Percentiles rank a stretch among this genome's conserved stretches.
Evolutionary conservation across 2,113 vertebrate species (phyloP).

Genomic region (Atherinomorus stipes): DNA sequence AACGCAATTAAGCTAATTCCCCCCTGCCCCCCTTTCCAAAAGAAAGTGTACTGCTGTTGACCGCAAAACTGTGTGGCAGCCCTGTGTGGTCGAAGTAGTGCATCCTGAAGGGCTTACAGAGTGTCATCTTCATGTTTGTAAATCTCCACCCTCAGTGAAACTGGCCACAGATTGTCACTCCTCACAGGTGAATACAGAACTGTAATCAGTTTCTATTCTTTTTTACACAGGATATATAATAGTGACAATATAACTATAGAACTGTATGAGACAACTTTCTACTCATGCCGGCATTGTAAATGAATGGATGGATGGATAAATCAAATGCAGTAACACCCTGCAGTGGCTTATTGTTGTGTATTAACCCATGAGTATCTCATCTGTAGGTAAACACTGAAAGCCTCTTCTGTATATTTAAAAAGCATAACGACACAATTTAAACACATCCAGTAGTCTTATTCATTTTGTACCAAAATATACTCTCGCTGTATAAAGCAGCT

Average conservation of each 20-base stretch:
- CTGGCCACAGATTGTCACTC: slow-evolving; percentile 68
- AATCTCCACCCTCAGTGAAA: slow-evolving; percentile 67
- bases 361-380: slow-evolving; percentile 61
- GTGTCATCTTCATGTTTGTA: slow-evolving; percentile 59
- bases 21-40: slow-evolving; percentile 51
- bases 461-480: slow-evolving; percentile 36
- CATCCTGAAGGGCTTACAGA: slow-evolving; percentile 74
- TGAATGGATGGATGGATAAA: slow-evolving; percentile 61
- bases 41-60: slow-evolving; percentile 75
- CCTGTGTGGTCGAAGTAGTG: slow-evolving; percentile 67
- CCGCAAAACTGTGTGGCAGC: slow-evolving; percentile 77
- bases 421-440: slow-evolving; percentile 54
- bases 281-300: slow-evolving; percentile 69
- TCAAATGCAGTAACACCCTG: slow-evolving; percentile 65
- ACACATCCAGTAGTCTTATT: slow-evolving; percentile 27
- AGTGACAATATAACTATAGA: slow-evolving; percentile 58
- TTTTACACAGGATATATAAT: slow-evolving; percentile 69
- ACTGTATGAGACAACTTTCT: slow-evolving; percentile 71
- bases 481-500: slow-evolving; percentile 40
- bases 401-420: slow-evolving; percentile 53
- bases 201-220: slow-evolving; percentile 64
- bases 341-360: slow-evolving; percentile 78
- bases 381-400: slow-evolving; percentile 54
- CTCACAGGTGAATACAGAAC: slow-evolving; percentile 57
- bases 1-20: slow-evolving; percentile 62